Evolutionary conservation across 1,140 invertebrate species (phyloP).

Genomic region (Drosophila oshimai): DNA sequence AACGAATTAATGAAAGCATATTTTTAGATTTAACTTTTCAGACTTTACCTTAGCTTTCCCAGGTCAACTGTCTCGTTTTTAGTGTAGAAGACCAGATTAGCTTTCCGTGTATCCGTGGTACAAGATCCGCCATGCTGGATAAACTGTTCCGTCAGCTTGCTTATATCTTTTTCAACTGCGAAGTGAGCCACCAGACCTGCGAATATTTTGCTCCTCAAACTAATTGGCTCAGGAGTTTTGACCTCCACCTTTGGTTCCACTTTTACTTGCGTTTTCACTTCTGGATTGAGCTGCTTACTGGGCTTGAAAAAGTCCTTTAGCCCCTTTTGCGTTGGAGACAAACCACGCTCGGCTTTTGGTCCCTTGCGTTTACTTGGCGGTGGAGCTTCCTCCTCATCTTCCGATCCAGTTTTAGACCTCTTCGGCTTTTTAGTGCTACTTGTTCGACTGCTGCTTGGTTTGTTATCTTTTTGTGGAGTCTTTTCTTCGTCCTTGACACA

Average conservation of each 20-base stretch:
- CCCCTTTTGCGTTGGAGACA: conserved; percentile 6
- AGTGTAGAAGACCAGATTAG: conserved; percentile 44
- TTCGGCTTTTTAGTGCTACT: conserved; percentile 42
- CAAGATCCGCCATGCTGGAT: conserved; percentile 40
- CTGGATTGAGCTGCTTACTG: neutral
- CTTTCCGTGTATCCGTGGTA: conserved; percentile 32
- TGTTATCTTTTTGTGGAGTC: conserved; percentile 39
- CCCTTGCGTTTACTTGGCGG: conserved; percentile 19
- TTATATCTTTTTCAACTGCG: neutral
- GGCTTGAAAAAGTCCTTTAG: conserved; percentile 35
- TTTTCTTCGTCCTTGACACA: conserved; percentile 44
- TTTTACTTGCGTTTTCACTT: neutral
- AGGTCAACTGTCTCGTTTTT: conserved; percentile 1
- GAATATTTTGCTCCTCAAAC: conserved; percentile 30
- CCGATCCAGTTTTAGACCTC: conserved; percentile 7
- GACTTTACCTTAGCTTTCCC: conserved; percentile 32
- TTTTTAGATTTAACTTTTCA: neutral
- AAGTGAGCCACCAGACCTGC: conserved; percentile 51
- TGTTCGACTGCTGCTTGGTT: neutral
- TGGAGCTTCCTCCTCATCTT: conserved; percentile 14
- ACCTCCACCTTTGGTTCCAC: neutral
- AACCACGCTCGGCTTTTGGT: neutral
- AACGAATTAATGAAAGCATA: neutral
- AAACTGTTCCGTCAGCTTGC: conserved; percentile 25
- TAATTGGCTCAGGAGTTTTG: neutral